phyloP scores from a whole-genome alignment of 2,797 vertebrate species.

The Gambelia wislizenii region DNA sequence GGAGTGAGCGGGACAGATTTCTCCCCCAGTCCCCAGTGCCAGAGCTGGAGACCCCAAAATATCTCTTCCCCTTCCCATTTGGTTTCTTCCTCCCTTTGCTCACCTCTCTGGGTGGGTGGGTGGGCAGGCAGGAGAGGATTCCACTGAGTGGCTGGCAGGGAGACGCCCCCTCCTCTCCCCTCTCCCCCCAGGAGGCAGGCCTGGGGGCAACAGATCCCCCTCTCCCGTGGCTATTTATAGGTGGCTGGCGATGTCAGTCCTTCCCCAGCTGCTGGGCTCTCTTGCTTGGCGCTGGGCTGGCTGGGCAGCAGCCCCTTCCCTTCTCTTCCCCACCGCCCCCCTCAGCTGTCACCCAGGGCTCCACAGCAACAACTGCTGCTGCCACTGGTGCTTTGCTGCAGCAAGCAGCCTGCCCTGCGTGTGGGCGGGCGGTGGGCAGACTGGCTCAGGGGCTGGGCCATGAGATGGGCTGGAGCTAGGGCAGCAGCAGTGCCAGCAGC shows the following conservation, averaged over 20 bases:
- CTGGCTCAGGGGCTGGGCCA: neutral
- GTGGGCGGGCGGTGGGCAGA: neutral
- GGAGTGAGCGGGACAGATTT: too few species aligned
- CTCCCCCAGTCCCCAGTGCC: too few species aligned
- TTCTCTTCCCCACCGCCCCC: too few species aligned
- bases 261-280: neutral
- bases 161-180: too few species aligned
- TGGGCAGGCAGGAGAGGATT: too few species aligned
- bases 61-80: too few species aligned
- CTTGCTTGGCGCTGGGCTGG: too few species aligned
- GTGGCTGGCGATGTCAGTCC: constrained; percentile 38
- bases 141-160: too few species aligned
- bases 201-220: neutral
- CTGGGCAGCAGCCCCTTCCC: neutral
- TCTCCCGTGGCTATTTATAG: constrained; percentile 34
- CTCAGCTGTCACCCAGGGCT: neutral
- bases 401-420: neutral
- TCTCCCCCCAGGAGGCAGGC: neutral
- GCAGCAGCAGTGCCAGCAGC: too few species aligned
- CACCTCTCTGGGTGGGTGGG: too few species aligned
- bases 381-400: neutral
- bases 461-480: neutral
- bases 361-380: neutral
- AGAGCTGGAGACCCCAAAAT: too few species aligned
- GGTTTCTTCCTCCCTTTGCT: too few species aligned